Percentiles rank a stretch among this genome's conserved stretches.
Conservation (phyloP, 2,113 vertebrate species). For the Centropus unirufus region DNA sequence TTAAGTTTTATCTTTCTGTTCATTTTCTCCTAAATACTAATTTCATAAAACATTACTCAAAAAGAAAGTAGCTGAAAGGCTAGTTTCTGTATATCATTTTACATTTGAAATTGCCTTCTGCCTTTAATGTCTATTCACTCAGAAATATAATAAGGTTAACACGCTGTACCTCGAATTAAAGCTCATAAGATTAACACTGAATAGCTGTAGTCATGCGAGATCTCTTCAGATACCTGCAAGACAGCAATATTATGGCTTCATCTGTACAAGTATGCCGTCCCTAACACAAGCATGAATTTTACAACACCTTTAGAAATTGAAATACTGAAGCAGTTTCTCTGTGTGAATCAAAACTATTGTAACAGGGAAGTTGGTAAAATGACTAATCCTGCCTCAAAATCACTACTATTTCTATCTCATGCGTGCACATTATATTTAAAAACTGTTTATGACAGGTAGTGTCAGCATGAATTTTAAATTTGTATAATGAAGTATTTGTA, state of each 20-base stretch:
- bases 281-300: not conserved
- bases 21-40: not conserved
- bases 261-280: not conserved
- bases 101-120: not conserved
- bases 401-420: not conserved
- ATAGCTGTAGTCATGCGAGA: not conserved
- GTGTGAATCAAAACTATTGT: not conserved
- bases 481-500: not conserved
- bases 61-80: not conserved
- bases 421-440: not conserved
- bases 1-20: not conserved
- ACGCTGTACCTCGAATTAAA: not conserved
- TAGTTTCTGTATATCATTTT: not conserved
- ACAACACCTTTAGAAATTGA: not conserved
- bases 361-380: not conserved
- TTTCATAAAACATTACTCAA: not conserved
- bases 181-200: not conserved
- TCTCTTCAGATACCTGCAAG: not conserved
- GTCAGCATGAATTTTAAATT: not conserved
- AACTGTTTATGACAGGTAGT: not conserved
- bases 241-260: not conserved
- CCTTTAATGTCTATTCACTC: not conserved
- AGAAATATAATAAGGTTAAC: not conserved
- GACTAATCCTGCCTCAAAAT: constrained; percentile 5
- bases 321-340: not conserved